These are phyloP conservation scores for Centropus bengalensis DNA, from an alignment of 2,113 vertebrate species.

Conservation along the genomic window DNA sequence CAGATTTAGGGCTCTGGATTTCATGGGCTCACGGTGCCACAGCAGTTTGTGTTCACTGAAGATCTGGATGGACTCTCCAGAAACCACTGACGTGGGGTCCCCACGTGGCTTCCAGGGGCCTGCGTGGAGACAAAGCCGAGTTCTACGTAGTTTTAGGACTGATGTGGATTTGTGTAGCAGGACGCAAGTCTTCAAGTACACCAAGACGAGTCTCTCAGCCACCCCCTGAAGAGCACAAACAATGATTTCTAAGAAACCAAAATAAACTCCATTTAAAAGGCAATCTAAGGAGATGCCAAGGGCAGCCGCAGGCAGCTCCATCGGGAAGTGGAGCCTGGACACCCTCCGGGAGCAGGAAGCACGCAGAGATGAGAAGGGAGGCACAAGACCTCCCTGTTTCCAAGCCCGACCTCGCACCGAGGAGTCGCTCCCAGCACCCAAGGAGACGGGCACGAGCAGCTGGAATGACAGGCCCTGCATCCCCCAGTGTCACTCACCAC, in stretches of 20 bases:
- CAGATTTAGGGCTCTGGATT: rapidly evolving
- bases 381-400: background rate
- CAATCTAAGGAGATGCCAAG: background rate
- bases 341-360: background rate
- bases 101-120: background rate
- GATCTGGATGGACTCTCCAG: background rate
- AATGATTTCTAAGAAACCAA: background rate
- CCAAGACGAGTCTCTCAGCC: background rate
- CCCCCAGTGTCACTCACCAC: slow-evolving; percentile 18
- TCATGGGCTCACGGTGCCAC: rapidly evolving
- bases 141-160: background rate
- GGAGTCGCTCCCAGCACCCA: background rate
- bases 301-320: background rate
- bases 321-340: background rate
- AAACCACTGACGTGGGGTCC: background rate
- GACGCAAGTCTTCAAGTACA: background rate
- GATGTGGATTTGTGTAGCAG: background rate
- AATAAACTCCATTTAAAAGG: background rate
- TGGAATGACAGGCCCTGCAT: background rate
- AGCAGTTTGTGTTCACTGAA: background rate
- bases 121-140: background rate
- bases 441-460: slow-evolving; percentile 10
- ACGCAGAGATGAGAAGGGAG: background rate
- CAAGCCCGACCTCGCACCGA: background rate
- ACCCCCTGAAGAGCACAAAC: background rate